Conservation (phyloP, 2,113 vertebrate species). For the Brachypteracias leptosomus region DNA sequence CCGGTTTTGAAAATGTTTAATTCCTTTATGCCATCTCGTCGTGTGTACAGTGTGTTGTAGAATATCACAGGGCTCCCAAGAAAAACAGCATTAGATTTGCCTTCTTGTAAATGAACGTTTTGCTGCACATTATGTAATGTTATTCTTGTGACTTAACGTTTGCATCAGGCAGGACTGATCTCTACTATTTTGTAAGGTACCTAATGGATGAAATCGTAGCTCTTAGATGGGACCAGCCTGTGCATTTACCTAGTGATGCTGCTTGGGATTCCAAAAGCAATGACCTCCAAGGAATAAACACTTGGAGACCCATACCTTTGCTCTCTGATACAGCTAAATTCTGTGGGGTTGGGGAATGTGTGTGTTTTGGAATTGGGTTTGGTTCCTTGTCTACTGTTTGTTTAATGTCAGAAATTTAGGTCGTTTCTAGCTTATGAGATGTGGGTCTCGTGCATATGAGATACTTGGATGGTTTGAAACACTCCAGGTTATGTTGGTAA, state of each 20-base stretch:
- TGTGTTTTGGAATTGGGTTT: not conserved
- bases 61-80: not conserved
- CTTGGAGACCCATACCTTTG: not conserved
- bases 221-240: not conserved
- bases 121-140: not conserved
- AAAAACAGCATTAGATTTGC: not conserved
- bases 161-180: slow-evolving; percentile 3
- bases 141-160: not conserved
- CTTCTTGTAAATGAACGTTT: not conserved
- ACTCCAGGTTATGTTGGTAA: not conserved
- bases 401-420: not conserved
- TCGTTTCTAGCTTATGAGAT: not conserved
- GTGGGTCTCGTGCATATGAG: not conserved
- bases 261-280: not conserved
- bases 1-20: not conserved
- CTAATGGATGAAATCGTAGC: not conserved
- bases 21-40: not conserved
- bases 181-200: not conserved
- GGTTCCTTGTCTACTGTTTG: not conserved
- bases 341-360: not conserved
- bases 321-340: not conserved
- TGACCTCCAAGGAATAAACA: not conserved
- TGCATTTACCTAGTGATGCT: not conserved
- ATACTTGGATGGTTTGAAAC: accelerated
- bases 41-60: not conserved